Percentiles rank a stretch among this genome's conserved stretches.
Evolutionary conservation across 2,113 vertebrate genomes (phyloP).

Genomic region (Nipponia nippon): DNA sequence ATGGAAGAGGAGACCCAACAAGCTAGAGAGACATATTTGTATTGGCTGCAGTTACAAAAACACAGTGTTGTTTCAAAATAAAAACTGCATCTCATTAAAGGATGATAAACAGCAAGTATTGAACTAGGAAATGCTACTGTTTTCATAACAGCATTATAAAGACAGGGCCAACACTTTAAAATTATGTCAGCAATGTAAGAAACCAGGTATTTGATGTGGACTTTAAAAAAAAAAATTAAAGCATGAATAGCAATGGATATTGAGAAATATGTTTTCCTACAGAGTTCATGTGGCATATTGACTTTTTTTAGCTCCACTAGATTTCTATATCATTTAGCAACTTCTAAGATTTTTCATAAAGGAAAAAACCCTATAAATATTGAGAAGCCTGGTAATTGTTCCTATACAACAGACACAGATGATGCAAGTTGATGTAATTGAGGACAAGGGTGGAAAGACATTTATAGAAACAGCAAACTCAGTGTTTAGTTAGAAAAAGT

Average conservation of each 20-base stretch:
- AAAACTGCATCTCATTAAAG: background rate
- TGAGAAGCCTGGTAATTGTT: constrained; percentile 10
- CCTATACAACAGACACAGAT: constrained; percentile 28
- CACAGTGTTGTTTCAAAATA: background rate
- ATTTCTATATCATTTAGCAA: background rate
- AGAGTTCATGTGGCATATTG: background rate
- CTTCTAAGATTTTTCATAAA: background rate
- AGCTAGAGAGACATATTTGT: background rate
- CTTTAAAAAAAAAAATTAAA: background rate
- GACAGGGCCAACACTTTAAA: background rate
- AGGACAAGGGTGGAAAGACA: constrained; percentile 5
- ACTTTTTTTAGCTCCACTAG: background rate
- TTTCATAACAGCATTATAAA: background rate
- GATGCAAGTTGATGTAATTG: constrained; percentile 53
- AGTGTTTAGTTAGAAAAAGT: constrained; percentile 24
- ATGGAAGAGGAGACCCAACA: background rate
- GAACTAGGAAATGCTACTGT: background rate
- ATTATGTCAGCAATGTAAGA: background rate
- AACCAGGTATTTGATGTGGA: background rate
- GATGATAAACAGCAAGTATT: background rate
- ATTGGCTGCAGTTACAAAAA: background rate
- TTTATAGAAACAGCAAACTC: constrained; percentile 50
- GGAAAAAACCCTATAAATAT: background rate
- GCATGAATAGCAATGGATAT: background rate
- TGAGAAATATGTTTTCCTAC: background rate